A percentile compares a stretch with the other conserved stretches of the same genome.
Evolutionary conservation across 2,888 invertebrate species (phyloP).

Genomic region (Cheiracanthium punctorium): DNA sequence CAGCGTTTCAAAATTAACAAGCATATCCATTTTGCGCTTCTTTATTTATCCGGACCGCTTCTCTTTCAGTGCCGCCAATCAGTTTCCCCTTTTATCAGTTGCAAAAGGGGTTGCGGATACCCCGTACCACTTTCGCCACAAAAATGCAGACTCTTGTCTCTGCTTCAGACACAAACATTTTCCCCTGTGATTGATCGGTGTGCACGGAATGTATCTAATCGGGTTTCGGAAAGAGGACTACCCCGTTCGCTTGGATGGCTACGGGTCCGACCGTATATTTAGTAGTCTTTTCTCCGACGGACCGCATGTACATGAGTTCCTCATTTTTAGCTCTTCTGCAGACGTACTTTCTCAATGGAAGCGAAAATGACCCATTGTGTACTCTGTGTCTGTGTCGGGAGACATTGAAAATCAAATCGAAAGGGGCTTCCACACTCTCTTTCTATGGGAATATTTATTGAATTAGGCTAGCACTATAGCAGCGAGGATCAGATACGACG

Average conservation of each 20-base stretch:
- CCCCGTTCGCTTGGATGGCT: neutral
- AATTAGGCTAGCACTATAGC: too few species aligned
- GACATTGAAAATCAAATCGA: too few species aligned
- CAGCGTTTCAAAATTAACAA: constrained; percentile 10
- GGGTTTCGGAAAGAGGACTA: constrained; percentile 27
- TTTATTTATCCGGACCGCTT: constrained; percentile 5
- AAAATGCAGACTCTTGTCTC: constrained; percentile 58
- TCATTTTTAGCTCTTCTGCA: too few species aligned
- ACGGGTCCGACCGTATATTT: too few species aligned
- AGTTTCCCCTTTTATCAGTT: constrained; percentile 32
- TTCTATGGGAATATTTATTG: too few species aligned
- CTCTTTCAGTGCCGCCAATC: constrained; percentile 28
- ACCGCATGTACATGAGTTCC: too few species aligned
- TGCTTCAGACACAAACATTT: constrained; percentile 43
- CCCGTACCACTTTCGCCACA: constrained; percentile 39
- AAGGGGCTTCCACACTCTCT: too few species aligned
- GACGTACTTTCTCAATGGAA: too few species aligned
- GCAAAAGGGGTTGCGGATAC: constrained; percentile 6
- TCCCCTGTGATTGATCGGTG: constrained; percentile 47
- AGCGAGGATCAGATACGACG: too few species aligned
- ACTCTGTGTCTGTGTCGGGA: too few species aligned
- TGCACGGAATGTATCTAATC: constrained; percentile 43
- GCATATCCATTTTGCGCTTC: constrained; percentile 13
- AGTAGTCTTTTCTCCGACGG: too few species aligned
- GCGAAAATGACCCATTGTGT: too few species aligned